Evolutionary conservation across 2,113 vertebrate species (phyloP).

Genomic region (Poeciliopsis occidentalis): DNA sequence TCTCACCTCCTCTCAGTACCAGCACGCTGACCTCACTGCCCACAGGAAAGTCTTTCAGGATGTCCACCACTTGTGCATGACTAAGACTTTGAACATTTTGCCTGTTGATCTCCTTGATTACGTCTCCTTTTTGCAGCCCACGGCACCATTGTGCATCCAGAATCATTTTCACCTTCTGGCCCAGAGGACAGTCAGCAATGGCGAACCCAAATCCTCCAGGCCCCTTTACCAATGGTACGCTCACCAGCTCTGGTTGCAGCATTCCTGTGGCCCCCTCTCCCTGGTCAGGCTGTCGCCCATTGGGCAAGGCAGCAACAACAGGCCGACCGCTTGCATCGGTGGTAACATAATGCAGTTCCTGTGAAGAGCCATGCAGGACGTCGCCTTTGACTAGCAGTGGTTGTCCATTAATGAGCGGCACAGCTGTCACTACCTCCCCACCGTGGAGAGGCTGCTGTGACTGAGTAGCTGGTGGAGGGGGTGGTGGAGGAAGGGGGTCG

Average conservation of each 20-base stretch:
- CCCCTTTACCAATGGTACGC: conserved; percentile 66
- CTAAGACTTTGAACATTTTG: conserved; percentile 94
- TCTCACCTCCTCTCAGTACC: conserved; percentile 92
- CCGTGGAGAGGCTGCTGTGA: conserved; percentile 61
- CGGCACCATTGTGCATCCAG: conserved; percentile 97
- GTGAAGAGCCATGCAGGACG: conserved; percentile 78
- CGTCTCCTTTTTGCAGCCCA: conserved; percentile 94
- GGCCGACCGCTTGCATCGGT: conserved; percentile 83
- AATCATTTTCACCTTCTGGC: conserved; percentile 99
- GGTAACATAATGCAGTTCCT: conserved; percentile 84
- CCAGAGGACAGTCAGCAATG: conserved; percentile 94
- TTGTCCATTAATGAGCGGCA: conserved; percentile 85
- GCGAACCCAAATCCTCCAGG: conserved; percentile 96
- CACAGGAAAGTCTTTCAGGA: conserved; percentile 94
- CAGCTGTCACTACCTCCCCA: conserved; percentile 77
- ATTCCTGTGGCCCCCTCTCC: conserved; percentile 76
- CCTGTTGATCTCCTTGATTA: conserved; percentile 96
- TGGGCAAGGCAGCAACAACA: conserved; percentile 78
- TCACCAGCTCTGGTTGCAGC: conserved; percentile 90
- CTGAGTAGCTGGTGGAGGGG: conserved; percentile 50
- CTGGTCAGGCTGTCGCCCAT: conserved; percentile 81
- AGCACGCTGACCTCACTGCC: conserved; percentile 94
- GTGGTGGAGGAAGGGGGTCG: conserved; percentile 79
- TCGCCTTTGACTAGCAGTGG: conserved; percentile 78
- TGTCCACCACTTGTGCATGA: conserved; percentile 97